These are phyloP conservation scores for Deilephila elpenor DNA, from an alignment of 2,888 invertebrate genomes.

Conservation along the genomic window DNA sequence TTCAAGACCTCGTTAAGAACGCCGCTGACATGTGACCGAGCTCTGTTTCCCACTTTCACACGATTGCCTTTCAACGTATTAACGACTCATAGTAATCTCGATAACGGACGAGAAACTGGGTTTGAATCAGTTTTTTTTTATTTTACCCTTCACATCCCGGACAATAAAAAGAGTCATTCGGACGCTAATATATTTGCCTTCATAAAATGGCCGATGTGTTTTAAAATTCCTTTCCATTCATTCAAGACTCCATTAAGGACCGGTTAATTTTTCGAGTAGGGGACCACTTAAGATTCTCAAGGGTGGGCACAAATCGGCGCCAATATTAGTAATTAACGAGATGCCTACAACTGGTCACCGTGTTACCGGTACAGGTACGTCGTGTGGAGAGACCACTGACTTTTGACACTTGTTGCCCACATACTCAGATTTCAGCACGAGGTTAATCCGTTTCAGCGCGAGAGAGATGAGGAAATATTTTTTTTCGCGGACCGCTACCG, in stretches of 20 bases:
- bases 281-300: conserved; percentile 65
- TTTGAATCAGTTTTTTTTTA: conserved; percentile 41
- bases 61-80: conserved; percentile 66
- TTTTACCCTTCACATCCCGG: conserved; percentile 45
- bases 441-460: conserved; percentile 50
- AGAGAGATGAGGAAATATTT: conserved; percentile 33
- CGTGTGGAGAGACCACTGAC: conserved; percentile 40
- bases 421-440: conserved; percentile 50
- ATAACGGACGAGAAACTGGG: conserved; percentile 42
- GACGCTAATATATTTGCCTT: conserved; percentile 7
- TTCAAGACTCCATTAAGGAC: conserved; percentile 63
- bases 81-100: conserved; percentile 47
- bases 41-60: conserved; percentile 67
- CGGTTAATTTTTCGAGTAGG: conserved; percentile 68
- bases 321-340: conserved; percentile 71
- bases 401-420: conserved; percentile 57
- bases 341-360: conserved; percentile 64
- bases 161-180: conserved; percentile 32
- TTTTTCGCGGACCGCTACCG: not conserved
- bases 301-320: conserved; percentile 68
- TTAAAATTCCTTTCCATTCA: conserved; percentile 65
- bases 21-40: conserved; percentile 61
- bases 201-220: conserved; percentile 58
- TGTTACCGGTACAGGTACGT: conserved; percentile 69
- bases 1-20: conserved; percentile 61